Evolutionary conservation across 2,888 invertebrate species (phyloP).

Genomic region (Ligdia adustata): DNA sequence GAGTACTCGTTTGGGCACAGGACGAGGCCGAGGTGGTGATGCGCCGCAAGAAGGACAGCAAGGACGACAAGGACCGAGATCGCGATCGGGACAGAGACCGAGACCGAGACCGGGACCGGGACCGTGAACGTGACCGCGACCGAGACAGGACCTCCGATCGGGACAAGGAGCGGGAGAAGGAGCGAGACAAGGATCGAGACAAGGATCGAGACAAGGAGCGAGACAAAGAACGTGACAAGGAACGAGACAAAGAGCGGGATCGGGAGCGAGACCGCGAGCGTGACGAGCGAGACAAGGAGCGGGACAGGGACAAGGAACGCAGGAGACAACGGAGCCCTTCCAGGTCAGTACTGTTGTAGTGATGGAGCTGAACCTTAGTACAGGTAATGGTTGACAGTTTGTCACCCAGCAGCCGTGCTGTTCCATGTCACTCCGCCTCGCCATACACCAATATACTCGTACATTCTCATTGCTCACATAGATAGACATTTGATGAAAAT

Average conservation of each 20-base stretch:
- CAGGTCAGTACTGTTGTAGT: slow-evolving; percentile 53
- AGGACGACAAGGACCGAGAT: slow-evolving; percentile 53
- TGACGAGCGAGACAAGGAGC: slow-evolving; percentile 34
- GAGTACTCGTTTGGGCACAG: slow-evolving; percentile 70
- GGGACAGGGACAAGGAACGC: slow-evolving; percentile 50
- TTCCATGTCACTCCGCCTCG: too few species aligned
- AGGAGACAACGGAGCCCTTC: background rate
- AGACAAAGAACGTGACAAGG: slow-evolving; percentile 61
- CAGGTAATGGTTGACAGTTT: too few species aligned
- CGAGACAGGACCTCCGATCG: slow-evolving; percentile 42
- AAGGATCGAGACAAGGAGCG: slow-evolving; percentile 33
- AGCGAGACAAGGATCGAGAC: slow-evolving; percentile 22
- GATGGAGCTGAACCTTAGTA: too few species aligned
- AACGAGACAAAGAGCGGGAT: slow-evolving; percentile 22
- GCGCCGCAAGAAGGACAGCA: slow-evolving; percentile 73
- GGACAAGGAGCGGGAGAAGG: slow-evolving; percentile 61
- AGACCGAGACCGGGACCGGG: slow-evolving; percentile 54
- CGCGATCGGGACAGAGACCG: slow-evolving; percentile 51
- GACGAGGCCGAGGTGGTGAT: slow-evolving; percentile 87
- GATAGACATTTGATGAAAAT: too few species aligned
- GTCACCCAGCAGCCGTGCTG: too few species aligned
- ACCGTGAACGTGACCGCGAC: slow-evolving; percentile 56
- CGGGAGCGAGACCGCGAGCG: slow-evolving; percentile 30
- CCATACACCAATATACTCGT: too few species aligned
- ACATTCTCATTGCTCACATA: too few species aligned